phyloP scores from a whole-genome alignment of 2,113 vertebrate species.

The Tachycineta bicolor region DNA sequence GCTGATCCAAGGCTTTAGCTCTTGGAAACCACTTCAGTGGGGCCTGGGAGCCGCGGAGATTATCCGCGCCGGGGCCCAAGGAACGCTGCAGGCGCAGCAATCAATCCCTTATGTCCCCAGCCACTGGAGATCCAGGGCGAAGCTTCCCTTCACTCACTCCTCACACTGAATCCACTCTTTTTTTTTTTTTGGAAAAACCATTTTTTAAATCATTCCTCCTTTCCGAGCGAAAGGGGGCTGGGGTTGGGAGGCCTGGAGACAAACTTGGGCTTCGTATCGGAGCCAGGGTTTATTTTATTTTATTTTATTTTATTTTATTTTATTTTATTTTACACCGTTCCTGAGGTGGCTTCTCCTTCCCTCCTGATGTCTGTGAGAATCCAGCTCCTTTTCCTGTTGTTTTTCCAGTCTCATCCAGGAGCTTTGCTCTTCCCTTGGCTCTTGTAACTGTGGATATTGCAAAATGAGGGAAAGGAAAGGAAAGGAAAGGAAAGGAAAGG shows the following conservation, averaged over 20 bases:
- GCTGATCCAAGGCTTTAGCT: conserved; percentile 26
- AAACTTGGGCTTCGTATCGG: rapidly evolving
- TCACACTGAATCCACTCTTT: background rate
- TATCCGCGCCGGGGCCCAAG: background rate
- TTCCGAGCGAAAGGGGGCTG: background rate
- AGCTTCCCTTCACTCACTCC: background rate
- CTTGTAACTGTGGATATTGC: rapidly evolving
- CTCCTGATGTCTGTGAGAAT: background rate
- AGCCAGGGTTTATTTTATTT: background rate
- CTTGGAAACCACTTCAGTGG: conserved; percentile 48
- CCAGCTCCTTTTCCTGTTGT: background rate
- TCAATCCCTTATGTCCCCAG: background rate
- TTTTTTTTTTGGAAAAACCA: background rate
- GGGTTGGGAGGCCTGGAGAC: background rate
- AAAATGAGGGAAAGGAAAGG: background rate
- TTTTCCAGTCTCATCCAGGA: background rate
- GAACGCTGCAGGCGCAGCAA: background rate
- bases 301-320: background rate
- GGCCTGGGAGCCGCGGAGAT: conserved; percentile 6
- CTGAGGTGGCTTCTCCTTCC: background rate
- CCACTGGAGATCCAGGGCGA: background rate
- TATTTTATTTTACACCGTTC: rapidly evolving
- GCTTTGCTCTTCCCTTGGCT: background rate
- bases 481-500: too few relatives aligned
- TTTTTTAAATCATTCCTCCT: background rate